These are phyloP conservation scores for Prunella strophiata DNA, from an alignment of 2,797 vertebrate genomes.

Conservation along the genomic window DNA sequence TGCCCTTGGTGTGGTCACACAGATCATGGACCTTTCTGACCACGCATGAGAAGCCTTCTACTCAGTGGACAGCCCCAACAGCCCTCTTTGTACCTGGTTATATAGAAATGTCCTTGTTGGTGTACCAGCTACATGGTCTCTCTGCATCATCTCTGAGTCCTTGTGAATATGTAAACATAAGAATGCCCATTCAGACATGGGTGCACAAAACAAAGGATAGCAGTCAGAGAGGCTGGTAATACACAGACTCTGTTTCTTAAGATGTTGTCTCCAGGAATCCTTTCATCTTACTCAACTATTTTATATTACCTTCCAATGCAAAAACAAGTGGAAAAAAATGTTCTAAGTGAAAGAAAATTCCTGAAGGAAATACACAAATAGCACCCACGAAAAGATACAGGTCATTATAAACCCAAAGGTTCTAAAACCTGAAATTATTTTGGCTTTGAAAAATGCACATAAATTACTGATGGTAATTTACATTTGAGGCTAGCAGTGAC, in stretches of 20 bases:
- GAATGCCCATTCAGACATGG: not conserved
- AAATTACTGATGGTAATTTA: conserved; percentile 30
- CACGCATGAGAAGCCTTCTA: not conserved
- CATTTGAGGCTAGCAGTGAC: not conserved
- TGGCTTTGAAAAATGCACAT: conserved; percentile 34
- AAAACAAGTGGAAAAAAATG: not conserved
- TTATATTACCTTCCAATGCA: conserved; percentile 13
- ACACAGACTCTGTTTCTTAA: not conserved
- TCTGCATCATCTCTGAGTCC: not conserved
- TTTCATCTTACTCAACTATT: not conserved
- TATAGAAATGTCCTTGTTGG: not conserved
- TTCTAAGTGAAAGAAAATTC: conserved; percentile 31
- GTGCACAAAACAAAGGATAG: not conserved
- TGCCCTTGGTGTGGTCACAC: not conserved
- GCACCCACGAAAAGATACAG: conserved; percentile 52
- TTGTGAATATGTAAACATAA: not conserved
- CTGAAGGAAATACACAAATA: conserved; percentile 46
- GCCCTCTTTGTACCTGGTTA: not conserved
- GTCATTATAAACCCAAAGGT: conserved; percentile 55
- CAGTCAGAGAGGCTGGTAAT: not conserved
- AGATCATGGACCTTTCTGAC: not conserved
- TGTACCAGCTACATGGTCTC: not conserved
- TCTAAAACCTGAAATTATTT: conserved; percentile 7
- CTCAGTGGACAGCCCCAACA: not conserved
- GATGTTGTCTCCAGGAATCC: not conserved